Evolutionary conservation across 1,140 invertebrate genomes (phyloP).

Genomic region (Teleopsis dalmanni): DNA sequence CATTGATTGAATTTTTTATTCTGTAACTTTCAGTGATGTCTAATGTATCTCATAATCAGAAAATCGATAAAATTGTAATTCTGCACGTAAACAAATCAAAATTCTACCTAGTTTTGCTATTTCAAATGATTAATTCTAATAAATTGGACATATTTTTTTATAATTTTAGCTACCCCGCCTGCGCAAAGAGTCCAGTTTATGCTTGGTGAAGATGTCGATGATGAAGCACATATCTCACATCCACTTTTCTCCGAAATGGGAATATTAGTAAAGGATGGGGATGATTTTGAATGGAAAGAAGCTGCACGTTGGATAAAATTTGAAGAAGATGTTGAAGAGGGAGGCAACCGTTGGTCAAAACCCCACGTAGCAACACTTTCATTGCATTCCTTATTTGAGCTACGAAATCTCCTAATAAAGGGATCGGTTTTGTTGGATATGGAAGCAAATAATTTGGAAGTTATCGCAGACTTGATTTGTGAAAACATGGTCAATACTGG

Average conservation of each 20-base stretch:
- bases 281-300: constrained; percentile 92
- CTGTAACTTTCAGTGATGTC: too few species aligned
- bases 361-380: constrained; percentile 89
- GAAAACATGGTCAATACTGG: constrained; percentile 85
- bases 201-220: constrained; percentile 86
- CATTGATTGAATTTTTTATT: too few species aligned
- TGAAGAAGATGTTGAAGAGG: constrained; percentile 91
- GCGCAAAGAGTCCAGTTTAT: constrained; percentile 92
- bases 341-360: constrained; percentile 90
- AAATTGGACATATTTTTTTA: constrained; percentile 9
- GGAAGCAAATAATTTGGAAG: constrained; percentile 74
- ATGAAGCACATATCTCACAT: constrained; percentile 74
- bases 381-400: constrained; percentile 82
- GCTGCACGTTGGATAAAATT: constrained; percentile 96
- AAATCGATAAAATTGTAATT: too few species aligned
- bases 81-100: too few species aligned
- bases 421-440: constrained; percentile 87
- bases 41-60: too few species aligned
- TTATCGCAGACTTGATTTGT: constrained; percentile 82
- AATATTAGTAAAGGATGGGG: constrained; percentile 77
- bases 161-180: constrained; percentile 70
- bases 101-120: too few species aligned
- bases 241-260: constrained; percentile 95
- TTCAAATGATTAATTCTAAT: too few species aligned
- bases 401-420: constrained; percentile 78